Evolutionary conservation across 2,797 vertebrate species (phyloP), one percentile per base, ranked within the genome.

Genomic region (Ciconia nigra): DNA sequence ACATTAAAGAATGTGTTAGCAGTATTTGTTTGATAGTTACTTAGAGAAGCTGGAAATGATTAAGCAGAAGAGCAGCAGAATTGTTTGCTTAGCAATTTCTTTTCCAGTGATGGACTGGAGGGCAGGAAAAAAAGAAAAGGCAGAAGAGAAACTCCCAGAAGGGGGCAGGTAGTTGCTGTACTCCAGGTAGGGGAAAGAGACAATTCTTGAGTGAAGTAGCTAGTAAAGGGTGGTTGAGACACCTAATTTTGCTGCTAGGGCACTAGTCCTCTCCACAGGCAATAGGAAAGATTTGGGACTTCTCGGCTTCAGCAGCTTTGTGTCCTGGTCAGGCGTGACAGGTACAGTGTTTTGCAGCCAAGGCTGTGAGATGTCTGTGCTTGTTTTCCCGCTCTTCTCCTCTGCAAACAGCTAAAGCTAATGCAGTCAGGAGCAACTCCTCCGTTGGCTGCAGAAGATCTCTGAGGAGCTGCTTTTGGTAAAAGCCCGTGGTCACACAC

Each of bases 401-500:
- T 49, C 66, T 72, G 16, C 16, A 29, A 18, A 35, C 29, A 33
- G 33, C 25, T 57, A 8, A 44, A 67, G 33, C 21, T 54, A 13
- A 51, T 35, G 8, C 29, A 29, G 37, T 20, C 47, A 46, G 71
- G 37, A 78, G 13, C 19, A 37, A 15, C 31, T 49, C n/a, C 37
- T 67, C 19, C 4, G 1, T 0, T 37, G 44, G 31, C 46, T 47
- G 51, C 47, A 49, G 31, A 79, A 52, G 31, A 46, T 19, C n/a
- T 26, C 17, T 52, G 66, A 87, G 42, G 29, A 51, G 54, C 29
- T 62, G 42, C 25, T 77, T n/a, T 61, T 44, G 47, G 21, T 46
- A 46, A 39, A 72, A 57, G 24, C 16, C 5, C 1, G 0, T 24
- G 37, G 13, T 67, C 3, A 6, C 28, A 51, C 15, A 1, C 13